Percentiles rank a stretch among this genome's conserved stretches.
Conservation (phyloP, 2,113 vertebrate genomes). For the Mesoclemmys tuberculata region DNA sequence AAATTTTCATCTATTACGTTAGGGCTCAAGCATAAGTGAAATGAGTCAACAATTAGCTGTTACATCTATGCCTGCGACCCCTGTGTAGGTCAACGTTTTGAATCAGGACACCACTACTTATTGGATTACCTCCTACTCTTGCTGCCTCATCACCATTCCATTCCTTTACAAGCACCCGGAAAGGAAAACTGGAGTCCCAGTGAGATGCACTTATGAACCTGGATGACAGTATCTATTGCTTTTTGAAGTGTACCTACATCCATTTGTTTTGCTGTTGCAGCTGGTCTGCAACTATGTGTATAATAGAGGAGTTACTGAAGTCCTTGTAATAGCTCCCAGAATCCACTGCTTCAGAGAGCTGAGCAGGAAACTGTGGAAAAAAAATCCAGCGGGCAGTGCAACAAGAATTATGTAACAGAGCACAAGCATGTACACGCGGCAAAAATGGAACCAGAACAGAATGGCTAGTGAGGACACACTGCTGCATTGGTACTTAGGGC, state of each 20-base stretch:
- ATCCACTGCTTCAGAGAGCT: not conserved
- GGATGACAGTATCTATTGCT: not conserved
- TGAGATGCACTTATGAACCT: not conserved
- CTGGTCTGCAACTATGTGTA: not conserved
- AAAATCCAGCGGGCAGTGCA: not conserved
- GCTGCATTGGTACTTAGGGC: not conserved
- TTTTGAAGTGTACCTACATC: not conserved
- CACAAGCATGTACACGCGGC: not conserved
- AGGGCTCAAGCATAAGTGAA: not conserved
- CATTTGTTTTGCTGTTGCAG: not conserved
- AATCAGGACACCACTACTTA: not conserved
- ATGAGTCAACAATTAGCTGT: not conserved
- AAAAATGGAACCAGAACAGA: not conserved
- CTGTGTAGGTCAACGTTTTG: not conserved
- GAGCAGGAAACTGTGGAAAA: not conserved
- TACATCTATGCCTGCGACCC: not conserved
- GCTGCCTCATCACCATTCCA: not conserved
- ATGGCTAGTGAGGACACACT: not conserved
- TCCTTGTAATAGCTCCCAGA: not conserved
- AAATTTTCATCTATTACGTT: not conserved
- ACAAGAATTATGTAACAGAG: not conserved
- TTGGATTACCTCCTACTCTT: not conserved
- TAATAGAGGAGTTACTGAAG: not conserved
- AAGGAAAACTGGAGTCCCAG: conserved; percentile 11
- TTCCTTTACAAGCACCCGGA: not conserved